phyloP scores from a whole-genome alignment of 2,113 vertebrate genomes.

The Heterotis niloticus region DNA sequence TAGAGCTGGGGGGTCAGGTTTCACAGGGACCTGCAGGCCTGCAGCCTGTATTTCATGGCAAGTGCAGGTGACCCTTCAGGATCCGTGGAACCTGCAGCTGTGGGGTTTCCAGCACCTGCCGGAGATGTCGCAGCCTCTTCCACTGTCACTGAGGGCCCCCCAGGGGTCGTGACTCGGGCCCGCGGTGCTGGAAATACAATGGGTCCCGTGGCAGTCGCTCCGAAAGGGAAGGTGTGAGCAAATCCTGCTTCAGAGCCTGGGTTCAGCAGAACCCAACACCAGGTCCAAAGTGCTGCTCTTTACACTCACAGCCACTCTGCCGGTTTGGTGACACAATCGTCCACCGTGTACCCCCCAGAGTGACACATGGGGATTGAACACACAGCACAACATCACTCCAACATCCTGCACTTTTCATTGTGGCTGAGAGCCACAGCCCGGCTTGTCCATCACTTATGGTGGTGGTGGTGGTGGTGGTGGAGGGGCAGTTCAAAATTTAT shows the following conservation, averaged over 20 bases:
- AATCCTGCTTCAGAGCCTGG: too few relatives aligned
- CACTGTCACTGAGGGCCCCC: neutral
- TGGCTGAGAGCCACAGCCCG: conserved; percentile 20
- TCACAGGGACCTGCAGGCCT: neutral
- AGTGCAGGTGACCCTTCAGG: conserved; percentile 2
- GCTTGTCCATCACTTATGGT: conserved; percentile 27
- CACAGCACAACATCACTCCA: conserved; percentile 5
- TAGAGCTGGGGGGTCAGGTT: neutral
- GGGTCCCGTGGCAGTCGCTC: neutral
- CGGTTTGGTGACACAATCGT: too few relatives aligned
- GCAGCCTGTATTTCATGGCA: neutral
- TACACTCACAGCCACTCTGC: too few relatives aligned
- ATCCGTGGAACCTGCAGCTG: neutral
- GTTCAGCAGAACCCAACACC: too few relatives aligned
- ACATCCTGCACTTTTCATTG: conserved; percentile 25
- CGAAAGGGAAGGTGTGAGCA: too few relatives aligned
- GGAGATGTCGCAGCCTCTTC: neutral
- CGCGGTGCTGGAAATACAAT: neutral
- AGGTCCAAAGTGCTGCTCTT: too few relatives aligned
- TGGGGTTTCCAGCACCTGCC: neutral
- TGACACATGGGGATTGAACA: neutral
- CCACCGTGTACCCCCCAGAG: neutral
- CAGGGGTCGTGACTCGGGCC: neutral
- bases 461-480: neutral
- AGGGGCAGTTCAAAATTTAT: neutral